phyloP scores from a whole-genome alignment of 2,797 vertebrate species.

The Silurus lanzhouensis region DNA sequence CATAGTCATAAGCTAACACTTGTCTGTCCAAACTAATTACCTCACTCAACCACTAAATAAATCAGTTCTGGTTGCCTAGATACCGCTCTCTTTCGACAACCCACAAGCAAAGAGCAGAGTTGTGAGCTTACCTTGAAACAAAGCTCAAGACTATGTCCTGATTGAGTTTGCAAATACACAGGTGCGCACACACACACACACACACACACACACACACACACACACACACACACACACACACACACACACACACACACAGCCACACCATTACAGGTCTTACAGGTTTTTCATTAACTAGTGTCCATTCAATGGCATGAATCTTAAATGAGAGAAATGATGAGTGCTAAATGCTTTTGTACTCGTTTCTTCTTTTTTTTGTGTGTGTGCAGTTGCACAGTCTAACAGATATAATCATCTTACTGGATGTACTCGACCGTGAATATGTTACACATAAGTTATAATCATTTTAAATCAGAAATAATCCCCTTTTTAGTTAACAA shows the following conservation, averaged over 20 bases:
- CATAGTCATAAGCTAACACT: slow-evolving; percentile 35
- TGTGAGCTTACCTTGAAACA: slow-evolving; percentile 34
- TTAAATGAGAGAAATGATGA: not conserved
- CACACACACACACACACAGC: slow-evolving; percentile 11
- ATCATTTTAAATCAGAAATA: not conserved
- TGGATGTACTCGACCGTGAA: not conserved
- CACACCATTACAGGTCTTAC: slow-evolving; percentile 2
- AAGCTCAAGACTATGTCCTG: slow-evolving; percentile 29
- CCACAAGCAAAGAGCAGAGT: slow-evolving; percentile 29
- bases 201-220: slow-evolving; percentile 10
- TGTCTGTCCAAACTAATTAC: slow-evolving; percentile 43
- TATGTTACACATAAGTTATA: not conserved
- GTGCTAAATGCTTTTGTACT: not conserved
- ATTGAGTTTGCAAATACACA: slow-evolving; percentile 39
- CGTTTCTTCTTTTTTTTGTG: not conserved
- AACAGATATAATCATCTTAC: not conserved
- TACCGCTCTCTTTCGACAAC: slow-evolving; percentile 37
- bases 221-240: slow-evolving; percentile 13
- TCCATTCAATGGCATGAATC: not conserved
- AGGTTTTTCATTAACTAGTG: slow-evolving; percentile 6
- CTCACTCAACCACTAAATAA: slow-evolving; percentile 44
- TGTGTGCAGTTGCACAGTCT: not conserved
- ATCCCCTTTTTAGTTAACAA: not conserved
- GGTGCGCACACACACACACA: slow-evolving; percentile 13
- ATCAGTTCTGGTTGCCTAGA: slow-evolving; percentile 46